Percentiles rank a stretch among this genome's conserved stretches.
Conservation (phyloP, 2,797 vertebrate species). For the Antennarius maculatus region DNA sequence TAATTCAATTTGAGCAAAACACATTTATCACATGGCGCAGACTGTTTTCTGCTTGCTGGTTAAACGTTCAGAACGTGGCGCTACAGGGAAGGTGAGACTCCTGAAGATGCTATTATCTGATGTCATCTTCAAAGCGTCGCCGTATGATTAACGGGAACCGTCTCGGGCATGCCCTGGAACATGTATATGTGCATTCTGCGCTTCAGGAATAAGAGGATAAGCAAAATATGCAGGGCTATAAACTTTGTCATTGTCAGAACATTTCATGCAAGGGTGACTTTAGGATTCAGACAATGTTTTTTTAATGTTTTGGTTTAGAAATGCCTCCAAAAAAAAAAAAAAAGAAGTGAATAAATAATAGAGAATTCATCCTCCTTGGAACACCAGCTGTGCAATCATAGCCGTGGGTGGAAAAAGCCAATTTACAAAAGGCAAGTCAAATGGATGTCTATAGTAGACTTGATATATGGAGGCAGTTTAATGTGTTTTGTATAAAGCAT, state of each 20-base stretch:
- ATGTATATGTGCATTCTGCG: neutral
- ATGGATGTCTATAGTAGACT: neutral
- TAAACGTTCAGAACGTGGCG: conserved; percentile 41
- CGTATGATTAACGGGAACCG: conserved; percentile 18
- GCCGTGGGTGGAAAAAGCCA: conserved; percentile 1
- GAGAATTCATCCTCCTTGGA: neutral
- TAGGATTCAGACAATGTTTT: neutral
- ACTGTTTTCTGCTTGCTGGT: conserved; percentile 14
- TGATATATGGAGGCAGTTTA: conserved; percentile 11
- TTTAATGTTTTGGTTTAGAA: neutral
- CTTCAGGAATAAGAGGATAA: neutral
- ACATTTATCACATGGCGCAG: conserved; percentile 34
- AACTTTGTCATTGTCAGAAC: neutral
- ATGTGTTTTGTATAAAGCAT: conserved; percentile 6
- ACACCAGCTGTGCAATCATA: neutral
- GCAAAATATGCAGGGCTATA: accelerated
- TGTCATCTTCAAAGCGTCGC: neutral
- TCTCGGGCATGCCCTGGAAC: neutral
- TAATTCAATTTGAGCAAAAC: conserved; percentile 33
- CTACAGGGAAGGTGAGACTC: conserved; percentile 27
- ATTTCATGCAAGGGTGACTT: neutral
- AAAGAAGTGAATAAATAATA: neutral
- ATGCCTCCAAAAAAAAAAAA: neutral
- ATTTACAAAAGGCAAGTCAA: conserved; percentile 2
- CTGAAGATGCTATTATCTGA: conserved; percentile 18